Evolutionary conservation across 1,140 invertebrate species (phyloP), one percentile per base, ranked within the genome.

Genomic region (Dendroctonus valens): DNA sequence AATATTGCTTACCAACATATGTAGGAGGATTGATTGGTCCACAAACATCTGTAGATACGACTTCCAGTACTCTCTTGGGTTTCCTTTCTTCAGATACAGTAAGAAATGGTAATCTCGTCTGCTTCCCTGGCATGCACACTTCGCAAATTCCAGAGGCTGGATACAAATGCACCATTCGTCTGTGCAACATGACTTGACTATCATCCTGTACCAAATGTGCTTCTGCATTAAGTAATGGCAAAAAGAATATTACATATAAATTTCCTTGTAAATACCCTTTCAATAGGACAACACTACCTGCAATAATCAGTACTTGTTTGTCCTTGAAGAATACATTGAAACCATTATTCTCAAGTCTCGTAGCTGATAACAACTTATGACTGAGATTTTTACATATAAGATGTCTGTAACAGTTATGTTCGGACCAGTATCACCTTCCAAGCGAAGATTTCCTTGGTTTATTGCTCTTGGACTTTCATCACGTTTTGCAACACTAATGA

Each of bases 31-130:
- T 69, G 15, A 79, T 77, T 11, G 76, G 77, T 41, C 77, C 77
- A 71, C 44, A 79, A 0, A 79, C 67, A 71, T 80, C 77, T 41
- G 68, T 73, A 57, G 77, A 75, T 52, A 80, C 69, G 53, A 77
- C 50, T 62, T 78, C 70, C 58, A 78, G 64, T 53, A 59, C 40
- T 63, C 67, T 69, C 15, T 50, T 58, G 26, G 64, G 44, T 59
- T 62, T 54, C 46, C 41, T 41, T 12, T 59, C 41, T 57, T 65
- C 61, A 44, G 39, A 40, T 54, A 64, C 14, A 54, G 26, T 46
- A 65, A 41, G 9, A 67, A 66, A 70, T n/a, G 66, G 69, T 53
- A 46, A 50, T 41, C 62, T 9, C 42, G 51, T 52, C 50, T 70
- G 67, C 66, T 72, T 72, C 8, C 14, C 61, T 37, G 58, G 15